phyloP scores from a whole-genome alignment of 2,888 invertebrate genomes.

The Elegia similella region DNA sequence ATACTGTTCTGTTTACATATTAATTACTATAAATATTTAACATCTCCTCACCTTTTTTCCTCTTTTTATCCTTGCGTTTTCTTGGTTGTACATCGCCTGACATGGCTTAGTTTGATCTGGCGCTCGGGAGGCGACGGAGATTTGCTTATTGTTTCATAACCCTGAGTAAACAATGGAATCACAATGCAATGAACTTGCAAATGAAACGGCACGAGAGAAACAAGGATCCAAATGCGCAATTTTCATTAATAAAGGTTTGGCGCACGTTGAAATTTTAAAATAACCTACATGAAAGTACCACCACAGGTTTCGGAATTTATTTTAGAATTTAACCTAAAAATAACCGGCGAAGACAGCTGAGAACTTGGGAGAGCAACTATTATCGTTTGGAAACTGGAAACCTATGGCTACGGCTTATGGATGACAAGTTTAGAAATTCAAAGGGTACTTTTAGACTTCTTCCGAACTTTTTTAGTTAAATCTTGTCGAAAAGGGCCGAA shows the following conservation, averaged over 20 bases:
- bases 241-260: slow-evolving; percentile 58
- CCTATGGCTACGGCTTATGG: too few species aligned
- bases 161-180: slow-evolving; percentile 68
- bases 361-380: slow-evolving; percentile 51
- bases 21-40: not conserved
- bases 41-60: slow-evolving; percentile 86
- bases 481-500: too few species aligned
- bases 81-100: slow-evolving; percentile 93
- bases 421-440: too few species aligned
- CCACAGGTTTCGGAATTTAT: slow-evolving; percentile 74
- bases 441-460: too few species aligned
- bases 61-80: slow-evolving; percentile 91
- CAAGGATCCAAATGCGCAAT: slow-evolving; percentile 69
- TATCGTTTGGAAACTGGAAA: slow-evolving; percentile 14
- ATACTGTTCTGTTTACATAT: not conserved
- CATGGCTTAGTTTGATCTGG: slow-evolving; percentile 82
- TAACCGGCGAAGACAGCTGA: slow-evolving; percentile 78
- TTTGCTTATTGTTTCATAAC: slow-evolving; percentile 76
- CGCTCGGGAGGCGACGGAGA: slow-evolving; percentile 67
- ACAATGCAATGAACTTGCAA: slow-evolving; percentile 51
- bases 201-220: slow-evolving; percentile 42
- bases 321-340: slow-evolving; percentile 80
- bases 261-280: slow-evolving; percentile 72
- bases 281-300: slow-evolving; percentile 70
- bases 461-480: too few species aligned